A percentile compares a stretch with the other conserved stretches of the same genome.
Evolutionary conservation across 1,140 invertebrate genomes (phyloP).

Genomic region (Atta colombica): DNA sequence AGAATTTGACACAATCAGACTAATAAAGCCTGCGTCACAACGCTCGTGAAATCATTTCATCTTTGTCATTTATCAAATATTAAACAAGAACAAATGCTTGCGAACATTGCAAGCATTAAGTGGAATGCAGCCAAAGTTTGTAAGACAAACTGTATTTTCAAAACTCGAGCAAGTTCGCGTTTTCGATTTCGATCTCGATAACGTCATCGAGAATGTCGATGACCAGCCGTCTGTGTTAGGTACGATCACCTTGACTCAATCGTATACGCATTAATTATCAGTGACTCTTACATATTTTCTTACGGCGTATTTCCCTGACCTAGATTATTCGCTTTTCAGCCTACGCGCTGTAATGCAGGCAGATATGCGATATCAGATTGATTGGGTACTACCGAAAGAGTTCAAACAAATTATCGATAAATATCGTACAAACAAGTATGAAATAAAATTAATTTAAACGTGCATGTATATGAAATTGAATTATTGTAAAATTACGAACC

Average conservation of each 20-base stretch:
- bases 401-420: not conserved
- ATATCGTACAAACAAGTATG: not conserved
- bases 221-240: constrained; percentile 27
- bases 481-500: not conserved
- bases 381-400: not conserved
- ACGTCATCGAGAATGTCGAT: constrained; percentile 48
- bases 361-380: constrained; percentile 21
- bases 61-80: no score
- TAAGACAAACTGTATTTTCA: not conserved
- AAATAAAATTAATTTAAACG: not conserved
- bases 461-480: not conserved
- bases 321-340: constrained; percentile 69
- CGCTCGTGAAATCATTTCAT: no score
- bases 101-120: no score
- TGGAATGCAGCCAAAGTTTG: not conserved
- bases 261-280: constrained; percentile 50
- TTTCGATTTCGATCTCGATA: constrained; percentile 25
- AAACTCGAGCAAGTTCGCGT: not conserved
- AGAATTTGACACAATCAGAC: not conserved
- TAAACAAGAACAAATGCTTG: no score
- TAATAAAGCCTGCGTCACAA: not conserved
- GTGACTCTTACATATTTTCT: constrained; percentile 63
- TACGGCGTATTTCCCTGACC: constrained; percentile 72
- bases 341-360: constrained; percentile 22
- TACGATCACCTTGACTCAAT: constrained; percentile 72